Base-by-base conservation (phyloP, 2,888 invertebrate genomes). In the Caenorhabditis uteleia region DNA sequence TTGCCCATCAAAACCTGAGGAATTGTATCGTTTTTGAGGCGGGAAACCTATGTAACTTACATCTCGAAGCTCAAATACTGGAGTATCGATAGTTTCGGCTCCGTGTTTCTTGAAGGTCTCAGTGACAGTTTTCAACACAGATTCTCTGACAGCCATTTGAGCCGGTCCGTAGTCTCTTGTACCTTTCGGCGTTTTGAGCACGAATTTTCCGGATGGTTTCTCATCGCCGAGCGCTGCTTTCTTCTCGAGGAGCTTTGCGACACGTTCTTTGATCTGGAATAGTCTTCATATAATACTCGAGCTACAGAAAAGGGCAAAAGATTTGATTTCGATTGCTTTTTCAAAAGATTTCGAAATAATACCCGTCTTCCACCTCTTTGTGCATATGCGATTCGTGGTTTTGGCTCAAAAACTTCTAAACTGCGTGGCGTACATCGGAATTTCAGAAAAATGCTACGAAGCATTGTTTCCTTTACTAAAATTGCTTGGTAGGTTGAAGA, bases 61-160 rank as follows among this genome's bases (percentile, higher is more conserved):
- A 29, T 80, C 79, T 16, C 75, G 65, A n/a, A 81, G 66, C 53
- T 82, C 82, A 55, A 82, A 82, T 16, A 82, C 80, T 1, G 82
- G 82, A 7, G 82, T 82, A 40, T 99, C 98, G 82, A 99, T 95
- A 20, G 94, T 92, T 83, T 93, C 94, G 18, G 95, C 98, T 34
- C 98, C 98, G 82, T 99, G 97, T 70, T 90, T 90, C 84, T 95
- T 93, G 84, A 99, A 99, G 54, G 93, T 91, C 4, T 88, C 85
- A 21, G 91, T 88, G 68, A 98, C 92, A 85, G 91, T 92, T 62
- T 90, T 88, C 71, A 99, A 46, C 1, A 83, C 81, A 7, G 68
- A 55, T 47, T 83, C 75, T 1, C 97, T 88, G 59, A 98, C 87
- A 0, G 92, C 90, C 95, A 95, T 98, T 85, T 95, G 94, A 77